Evolutionary conservation across 2,888 invertebrate species (phyloP).

Genomic region (Eurois occulta): DNA sequence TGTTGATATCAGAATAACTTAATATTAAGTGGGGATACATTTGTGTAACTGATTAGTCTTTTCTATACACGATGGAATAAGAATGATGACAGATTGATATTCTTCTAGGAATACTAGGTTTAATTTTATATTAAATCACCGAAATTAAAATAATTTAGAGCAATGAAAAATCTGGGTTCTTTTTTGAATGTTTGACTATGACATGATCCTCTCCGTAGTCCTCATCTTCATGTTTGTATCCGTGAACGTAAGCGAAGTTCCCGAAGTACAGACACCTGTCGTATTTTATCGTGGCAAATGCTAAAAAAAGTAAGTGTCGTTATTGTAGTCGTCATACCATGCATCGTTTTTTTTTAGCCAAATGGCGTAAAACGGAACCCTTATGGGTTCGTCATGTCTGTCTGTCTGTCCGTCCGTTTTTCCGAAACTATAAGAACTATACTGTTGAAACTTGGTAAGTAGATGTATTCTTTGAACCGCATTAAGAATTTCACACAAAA

Average conservation of each 20-base stretch:
- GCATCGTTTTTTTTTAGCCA: too few species aligned
- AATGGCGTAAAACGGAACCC: too few species aligned
- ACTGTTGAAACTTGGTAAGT: too few species aligned
- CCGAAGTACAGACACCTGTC: constrained; percentile 84
- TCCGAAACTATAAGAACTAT: too few species aligned
- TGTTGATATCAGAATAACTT: constrained; percentile 3
- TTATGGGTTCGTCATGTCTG: too few species aligned
- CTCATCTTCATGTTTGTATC: constrained; percentile 80
- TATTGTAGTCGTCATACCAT: background rate
- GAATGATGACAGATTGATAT: constrained; percentile 1
- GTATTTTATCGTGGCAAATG: constrained; percentile 77
- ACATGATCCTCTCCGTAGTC: constrained; percentile 83
- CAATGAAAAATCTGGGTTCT: constrained; percentile 80
- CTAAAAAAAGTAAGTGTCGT: constrained; percentile 66
- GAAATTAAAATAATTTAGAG: constrained; percentile 41
- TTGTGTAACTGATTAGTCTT: background rate
- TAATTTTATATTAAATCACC: constrained; percentile 40
- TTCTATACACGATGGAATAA: constrained; percentile 3
- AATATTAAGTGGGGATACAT: background rate
- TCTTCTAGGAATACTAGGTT: constrained; percentile 27
- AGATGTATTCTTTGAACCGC: too few species aligned
- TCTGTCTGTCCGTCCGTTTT: too few species aligned
- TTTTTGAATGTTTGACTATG: constrained; percentile 73
- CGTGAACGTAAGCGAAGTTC: constrained; percentile 87
- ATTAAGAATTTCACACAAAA: too few species aligned